Conservation (phyloP, 1,140 invertebrate species). For the Aphelenchoides besseyi region DNA sequence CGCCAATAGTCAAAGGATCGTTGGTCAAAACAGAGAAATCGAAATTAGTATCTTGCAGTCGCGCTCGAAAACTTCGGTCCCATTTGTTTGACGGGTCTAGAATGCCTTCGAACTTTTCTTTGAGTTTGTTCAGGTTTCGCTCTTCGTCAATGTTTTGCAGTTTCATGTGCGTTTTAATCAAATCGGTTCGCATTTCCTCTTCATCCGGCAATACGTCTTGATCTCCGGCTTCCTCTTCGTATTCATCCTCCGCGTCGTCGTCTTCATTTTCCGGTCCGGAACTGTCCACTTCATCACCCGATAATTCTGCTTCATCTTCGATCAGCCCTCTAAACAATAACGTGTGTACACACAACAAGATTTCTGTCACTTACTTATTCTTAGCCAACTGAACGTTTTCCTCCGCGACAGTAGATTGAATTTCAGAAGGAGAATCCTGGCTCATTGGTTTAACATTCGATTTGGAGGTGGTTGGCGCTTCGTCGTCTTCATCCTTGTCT, state of each 20-base stretch:
- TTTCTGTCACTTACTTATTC: slow-evolving; percentile 14
- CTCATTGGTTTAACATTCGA: background rate
- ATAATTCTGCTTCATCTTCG: slow-evolving; percentile 48
- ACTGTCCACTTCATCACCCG: slow-evolving; percentile 42
- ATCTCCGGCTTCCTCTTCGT: slow-evolving; percentile 46
- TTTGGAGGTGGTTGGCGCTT: background rate
- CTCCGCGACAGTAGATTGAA: background rate
- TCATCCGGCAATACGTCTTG: slow-evolving; percentile 41
- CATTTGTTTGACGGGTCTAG: background rate
- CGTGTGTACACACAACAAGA: background rate
- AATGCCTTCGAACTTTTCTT: slow-evolving; percentile 32
- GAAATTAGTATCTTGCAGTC: slow-evolving; percentile 20
- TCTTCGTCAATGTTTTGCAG: slow-evolving; percentile 44
- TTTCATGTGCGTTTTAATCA: slow-evolving; percentile 50
- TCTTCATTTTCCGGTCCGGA: slow-evolving; percentile 16
- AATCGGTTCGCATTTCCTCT: slow-evolving; percentile 44
- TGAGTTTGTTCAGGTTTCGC: slow-evolving; percentile 33
- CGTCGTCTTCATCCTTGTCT: slow-evolving; percentile 10
- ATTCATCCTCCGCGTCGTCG: slow-evolving; percentile 32
- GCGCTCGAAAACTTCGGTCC: slow-evolving; percentile 43
- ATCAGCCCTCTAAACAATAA: slow-evolving; percentile 29
- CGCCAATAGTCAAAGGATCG: background rate
- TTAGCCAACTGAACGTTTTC: slow-evolving; percentile 18
- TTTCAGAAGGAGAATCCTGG: background rate
- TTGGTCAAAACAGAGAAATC: background rate